These are phyloP conservation scores for Sebastes kiyomatsui DNA, from an alignment of 2,797 vertebrate species.

Conservation along the genomic window DNA sequence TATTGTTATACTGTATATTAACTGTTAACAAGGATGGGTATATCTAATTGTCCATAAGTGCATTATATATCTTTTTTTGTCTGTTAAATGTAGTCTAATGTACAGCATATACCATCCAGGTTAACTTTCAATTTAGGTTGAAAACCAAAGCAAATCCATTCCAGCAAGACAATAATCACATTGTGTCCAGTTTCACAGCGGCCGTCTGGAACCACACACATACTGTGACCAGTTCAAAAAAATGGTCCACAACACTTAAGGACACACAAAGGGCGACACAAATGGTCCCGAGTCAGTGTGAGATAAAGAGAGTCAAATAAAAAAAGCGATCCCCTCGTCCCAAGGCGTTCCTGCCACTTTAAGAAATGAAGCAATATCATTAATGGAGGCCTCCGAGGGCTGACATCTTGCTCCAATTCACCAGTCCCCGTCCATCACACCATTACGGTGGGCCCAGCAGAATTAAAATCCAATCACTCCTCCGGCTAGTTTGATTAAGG, in stretches of 20 bases:
- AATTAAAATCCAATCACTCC: constrained; percentile 87
- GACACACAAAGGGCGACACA: constrained; percentile 19
- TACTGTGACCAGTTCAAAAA: neutral
- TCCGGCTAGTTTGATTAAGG: constrained; percentile 85
- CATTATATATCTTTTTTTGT: neutral
- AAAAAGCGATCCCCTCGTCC: constrained; percentile 71
- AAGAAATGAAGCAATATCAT: constrained; percentile 88
- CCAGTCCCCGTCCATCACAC: constrained; percentile 83
- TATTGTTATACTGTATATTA: neutral
- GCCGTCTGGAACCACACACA: constrained; percentile 6
- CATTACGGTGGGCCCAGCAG: constrained; percentile 83
- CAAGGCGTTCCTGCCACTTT: constrained; percentile 81
- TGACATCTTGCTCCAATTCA: constrained; percentile 84
- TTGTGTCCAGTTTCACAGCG: neutral
- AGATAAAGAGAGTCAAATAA: constrained; percentile 36
- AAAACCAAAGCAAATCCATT: constrained; percentile 1
- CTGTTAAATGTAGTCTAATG: neutral
- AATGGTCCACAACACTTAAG: neutral
- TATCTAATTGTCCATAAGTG: neutral
- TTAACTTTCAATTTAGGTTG: neutral
- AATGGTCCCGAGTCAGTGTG: constrained; percentile 12
- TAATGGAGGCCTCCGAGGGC: constrained; percentile 82
- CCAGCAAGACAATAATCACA: neutral
- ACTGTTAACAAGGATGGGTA: neutral
- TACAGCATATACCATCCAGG: neutral